Percentiles rank a stretch among this genome's conserved stretches.
These are phyloP conservation scores for Drosophila triauraria DNA, from an alignment of 1,140 invertebrate genomes.

Conservation along the genomic window DNA sequence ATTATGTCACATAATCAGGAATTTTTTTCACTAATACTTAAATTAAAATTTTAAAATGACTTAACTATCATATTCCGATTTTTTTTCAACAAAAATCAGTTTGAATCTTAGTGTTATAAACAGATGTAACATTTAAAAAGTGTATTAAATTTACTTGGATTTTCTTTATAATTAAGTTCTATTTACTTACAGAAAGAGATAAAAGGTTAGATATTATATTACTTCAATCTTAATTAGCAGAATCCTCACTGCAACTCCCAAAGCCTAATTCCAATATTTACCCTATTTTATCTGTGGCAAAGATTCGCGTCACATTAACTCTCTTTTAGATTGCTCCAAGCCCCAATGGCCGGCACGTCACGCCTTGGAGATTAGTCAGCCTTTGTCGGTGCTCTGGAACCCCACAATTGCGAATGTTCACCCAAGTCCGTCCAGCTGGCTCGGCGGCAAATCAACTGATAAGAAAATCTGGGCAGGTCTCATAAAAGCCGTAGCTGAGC, in stretches of 20 bases:
- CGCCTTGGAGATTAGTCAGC: slow-evolving; percentile 60
- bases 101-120: background rate
- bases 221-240: background rate
- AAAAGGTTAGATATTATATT: too few species aligned
- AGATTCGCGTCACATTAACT: slow-evolving; percentile 10
- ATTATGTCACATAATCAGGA: background rate
- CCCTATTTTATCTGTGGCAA: slow-evolving; percentile 2
- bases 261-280: background rate
- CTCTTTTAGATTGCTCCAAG: slow-evolving; percentile 7
- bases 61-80: background rate
- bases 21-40: too few species aligned
- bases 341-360: slow-evolving; percentile 6
- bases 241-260: background rate
- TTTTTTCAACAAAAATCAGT: background rate
- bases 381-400: slow-evolving; percentile 27
- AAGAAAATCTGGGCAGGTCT: slow-evolving; percentile 36
- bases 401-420: slow-evolving; percentile 13
- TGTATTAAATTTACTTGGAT: too few species aligned
- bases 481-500: slow-evolving; percentile 49
- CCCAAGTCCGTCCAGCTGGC: slow-evolving; percentile 16
- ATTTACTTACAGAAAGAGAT: too few species aligned
- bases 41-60: background rate
- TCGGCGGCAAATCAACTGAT: slow-evolving; percentile 51
- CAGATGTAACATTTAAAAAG: background rate
- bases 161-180: too few species aligned